Conservation (phyloP, 2,888 invertebrate species). For the Amitus sp. region DNA sequence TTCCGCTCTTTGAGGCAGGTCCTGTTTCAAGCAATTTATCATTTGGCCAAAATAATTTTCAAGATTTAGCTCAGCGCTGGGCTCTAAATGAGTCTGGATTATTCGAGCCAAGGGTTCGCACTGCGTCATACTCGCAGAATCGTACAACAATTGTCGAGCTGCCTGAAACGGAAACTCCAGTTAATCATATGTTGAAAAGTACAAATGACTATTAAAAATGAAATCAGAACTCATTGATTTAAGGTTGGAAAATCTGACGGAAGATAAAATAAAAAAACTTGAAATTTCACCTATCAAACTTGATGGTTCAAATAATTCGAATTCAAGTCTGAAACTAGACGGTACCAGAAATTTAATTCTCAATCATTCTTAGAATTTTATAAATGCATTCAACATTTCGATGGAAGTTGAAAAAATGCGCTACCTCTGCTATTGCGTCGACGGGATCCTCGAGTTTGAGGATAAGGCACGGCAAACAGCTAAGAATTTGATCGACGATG, state of each 20-base stretch:
- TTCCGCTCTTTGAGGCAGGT: conserved; percentile 54
- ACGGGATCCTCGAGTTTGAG: conserved; percentile 55
- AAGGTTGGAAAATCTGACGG: too few relatives aligned
- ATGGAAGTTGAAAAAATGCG: too few relatives aligned
- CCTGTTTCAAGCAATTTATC: conserved; percentile 49
- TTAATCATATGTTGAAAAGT: neutral
- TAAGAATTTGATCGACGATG: conserved; percentile 55
- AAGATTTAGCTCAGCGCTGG: conserved; percentile 42
- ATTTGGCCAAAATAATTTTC: conserved; percentile 50
- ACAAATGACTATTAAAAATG: conserved; percentile 1
- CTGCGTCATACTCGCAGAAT: conserved; percentile 48
- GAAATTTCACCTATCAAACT: neutral
- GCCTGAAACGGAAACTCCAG: conserved; percentile 39
- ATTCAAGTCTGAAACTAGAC: too few relatives aligned
- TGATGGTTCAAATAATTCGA: too few relatives aligned
- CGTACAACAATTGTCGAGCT: conserved; percentile 50
- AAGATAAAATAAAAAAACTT: conserved; percentile 12
- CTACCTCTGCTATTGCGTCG: conserved; percentile 47
- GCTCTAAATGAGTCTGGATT: conserved; percentile 45
- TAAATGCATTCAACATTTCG: too few relatives aligned
- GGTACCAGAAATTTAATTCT: too few relatives aligned
- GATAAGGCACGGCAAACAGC: conserved; percentile 56
- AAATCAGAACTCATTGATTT: too few relatives aligned
- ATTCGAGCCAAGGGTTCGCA: conserved; percentile 46
- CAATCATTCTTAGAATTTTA: too few relatives aligned